phyloP scores from a whole-genome alignment of 2,888 invertebrate genomes.

The Opisthograptis luteolata region DNA sequence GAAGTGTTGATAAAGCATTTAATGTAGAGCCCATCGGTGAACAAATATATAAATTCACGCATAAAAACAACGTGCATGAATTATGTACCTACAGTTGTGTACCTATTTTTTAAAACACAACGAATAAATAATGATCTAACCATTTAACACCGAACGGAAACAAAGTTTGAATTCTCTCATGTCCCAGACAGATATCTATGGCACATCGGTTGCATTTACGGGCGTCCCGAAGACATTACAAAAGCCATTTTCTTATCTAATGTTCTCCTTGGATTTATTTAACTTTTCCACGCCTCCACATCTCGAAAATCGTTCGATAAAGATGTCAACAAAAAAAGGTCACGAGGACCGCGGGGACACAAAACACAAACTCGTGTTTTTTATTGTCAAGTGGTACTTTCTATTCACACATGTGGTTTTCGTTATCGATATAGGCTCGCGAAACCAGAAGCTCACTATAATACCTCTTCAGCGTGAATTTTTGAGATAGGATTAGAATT shows the following conservation, averaged over 20 bases:
- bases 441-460: slow-evolving; percentile 8
- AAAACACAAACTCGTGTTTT: slow-evolving; percentile 50
- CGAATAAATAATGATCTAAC: slow-evolving; percentile 24
- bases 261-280: slow-evolving; percentile 81
- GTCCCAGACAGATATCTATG: slow-evolving; percentile 71
- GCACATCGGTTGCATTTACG: slow-evolving; percentile 81
- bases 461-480: not conserved
- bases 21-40: too few species aligned
- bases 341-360: slow-evolving; percentile 57
- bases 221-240: slow-evolving; percentile 82
- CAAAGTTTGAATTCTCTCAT: slow-evolving; percentile 58
- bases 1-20: too few species aligned
- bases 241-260: slow-evolving; percentile 83
- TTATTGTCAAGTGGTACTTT: slow-evolving; percentile 46
- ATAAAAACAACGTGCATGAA: too few species aligned
- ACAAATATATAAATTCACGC: too few species aligned
- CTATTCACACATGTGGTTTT: slow-evolving; percentile 39
- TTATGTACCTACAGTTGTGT: too few species aligned
- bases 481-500: too few species aligned
- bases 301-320: slow-evolving; percentile 78
- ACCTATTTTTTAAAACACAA: slow-evolving; percentile 1
- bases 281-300: slow-evolving; percentile 80
- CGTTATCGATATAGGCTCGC: slow-evolving; percentile 31
- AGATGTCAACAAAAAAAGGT: slow-evolving; percentile 79
- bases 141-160: slow-evolving; percentile 42